These are phyloP conservation scores for Acleris sparsana DNA, from an alignment of 2,888 invertebrate genomes.

Conservation along the genomic window DNA sequence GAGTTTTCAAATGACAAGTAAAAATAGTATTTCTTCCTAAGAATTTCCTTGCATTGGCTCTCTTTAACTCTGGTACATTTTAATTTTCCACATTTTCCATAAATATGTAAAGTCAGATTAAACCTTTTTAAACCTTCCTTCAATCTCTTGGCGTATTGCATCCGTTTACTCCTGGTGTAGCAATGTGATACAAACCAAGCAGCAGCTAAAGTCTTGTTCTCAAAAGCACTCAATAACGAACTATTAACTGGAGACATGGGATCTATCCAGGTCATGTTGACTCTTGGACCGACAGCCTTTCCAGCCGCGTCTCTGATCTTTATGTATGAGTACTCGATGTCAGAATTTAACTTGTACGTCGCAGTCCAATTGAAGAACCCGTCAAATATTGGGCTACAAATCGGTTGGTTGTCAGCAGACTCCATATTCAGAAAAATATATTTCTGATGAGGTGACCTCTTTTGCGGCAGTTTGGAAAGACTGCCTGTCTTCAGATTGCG, in stretches of 20 bases:
- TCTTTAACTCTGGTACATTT: slow-evolving; percentile 45
- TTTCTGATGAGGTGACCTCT: slow-evolving; percentile 55
- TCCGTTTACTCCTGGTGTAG: slow-evolving; percentile 45
- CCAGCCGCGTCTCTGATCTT: slow-evolving; percentile 49
- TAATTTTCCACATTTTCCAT: slow-evolving; percentile 52
- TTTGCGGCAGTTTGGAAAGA: slow-evolving; percentile 41
- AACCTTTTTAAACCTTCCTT: slow-evolving; percentile 44
- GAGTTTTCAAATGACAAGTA: slow-evolving; percentile 63
- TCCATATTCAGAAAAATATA: slow-evolving; percentile 63
- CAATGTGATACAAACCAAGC: slow-evolving; percentile 61
- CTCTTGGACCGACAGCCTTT: slow-evolving; percentile 52
- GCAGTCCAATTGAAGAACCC: slow-evolving; percentile 67
- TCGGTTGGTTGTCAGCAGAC: slow-evolving; percentile 57
- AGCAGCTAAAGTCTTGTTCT: slow-evolving; percentile 47
- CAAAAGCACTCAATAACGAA: slow-evolving; percentile 37
- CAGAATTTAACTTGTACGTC: slow-evolving; percentile 63
- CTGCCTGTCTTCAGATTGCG: slow-evolving; percentile 5
- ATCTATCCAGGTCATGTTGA: slow-evolving; percentile 54
- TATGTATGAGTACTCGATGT: slow-evolving; percentile 58
- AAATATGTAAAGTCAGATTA: slow-evolving; percentile 52
- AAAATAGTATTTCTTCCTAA: slow-evolving; percentile 57
- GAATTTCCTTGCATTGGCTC: slow-evolving; percentile 44
- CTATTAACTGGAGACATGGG: slow-evolving; percentile 54
- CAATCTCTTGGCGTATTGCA: slow-evolving; percentile 42
- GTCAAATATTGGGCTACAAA: slow-evolving; percentile 50